Evolutionary conservation across 2,888 invertebrate genomes (phyloP), one percentile per base, ranked within the genome.

Genomic region (Carterocephalus palaemon): DNA sequence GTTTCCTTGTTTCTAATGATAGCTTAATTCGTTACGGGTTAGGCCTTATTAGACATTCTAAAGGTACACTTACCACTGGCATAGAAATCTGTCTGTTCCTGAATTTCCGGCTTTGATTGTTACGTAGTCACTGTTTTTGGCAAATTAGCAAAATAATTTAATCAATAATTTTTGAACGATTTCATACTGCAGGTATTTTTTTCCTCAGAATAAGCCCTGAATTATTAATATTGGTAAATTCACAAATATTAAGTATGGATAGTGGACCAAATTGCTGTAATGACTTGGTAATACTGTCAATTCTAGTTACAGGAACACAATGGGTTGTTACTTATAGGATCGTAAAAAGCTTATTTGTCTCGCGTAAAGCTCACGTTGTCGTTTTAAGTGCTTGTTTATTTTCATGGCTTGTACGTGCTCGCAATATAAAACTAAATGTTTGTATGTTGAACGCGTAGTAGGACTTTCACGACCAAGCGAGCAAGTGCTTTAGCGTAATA

Each of bases 1-100:
- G 54, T 62, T 63, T 62, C 64, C 67, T 67, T 46, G 59, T 63
- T 57, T 37, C 60, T 59, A 58, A 59, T 62, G 57, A 57, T 58
- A 58, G 54, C 54, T 54, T 57, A 57, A 61, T 61, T 60, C 50
- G 52, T 51, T 52, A 53, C 57, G 52, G 56, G 54, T 54, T 41
- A 24, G 12, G 8, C 6, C 40, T 41, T 41, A 41, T 31, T 23
- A 40, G 31, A 23, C 20, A 22, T 23, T 34, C 22, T 7, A 4
- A 28, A 13, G 28, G 28, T n/a, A 28, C n/a, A 28, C 15, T 28
- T 28, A 28, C 7, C n/a, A 13, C 12, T 26, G n/a, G n/a, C n/a
- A 26, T 26, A 26, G 3, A 9, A 10, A 23, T 26, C 13, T 13
- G 28, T 9, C 7, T n/a, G 2, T 28, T 28, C 2, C n/a, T n/a